Percentiles rank a stretch among this genome's conserved stretches.
phyloP scores from a whole-genome alignment of 2,888 invertebrate species.

The Thelaira solivaga region DNA sequence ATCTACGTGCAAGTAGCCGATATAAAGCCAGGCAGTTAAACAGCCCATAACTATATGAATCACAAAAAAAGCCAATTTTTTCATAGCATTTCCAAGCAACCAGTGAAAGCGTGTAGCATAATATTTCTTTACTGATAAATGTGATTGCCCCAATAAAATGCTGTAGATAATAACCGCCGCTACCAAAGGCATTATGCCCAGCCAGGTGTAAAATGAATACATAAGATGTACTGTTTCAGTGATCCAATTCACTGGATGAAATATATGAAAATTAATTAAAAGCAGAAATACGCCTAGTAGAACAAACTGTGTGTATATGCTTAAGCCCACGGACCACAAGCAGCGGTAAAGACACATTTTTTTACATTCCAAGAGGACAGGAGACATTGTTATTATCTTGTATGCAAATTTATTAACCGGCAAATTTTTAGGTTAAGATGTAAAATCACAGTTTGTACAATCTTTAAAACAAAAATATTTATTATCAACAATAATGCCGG shows the following conservation, averaged over 20 bases:
- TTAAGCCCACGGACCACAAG: conserved; percentile 79
- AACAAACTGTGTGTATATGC: conserved; percentile 79
- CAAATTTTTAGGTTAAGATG: conserved; percentile 17
- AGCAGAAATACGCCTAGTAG: conserved; percentile 79
- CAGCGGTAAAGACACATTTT: conserved; percentile 72
- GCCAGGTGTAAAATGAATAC: conserved; percentile 79
- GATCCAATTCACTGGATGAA: conserved; percentile 84
- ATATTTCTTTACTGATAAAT: conserved; percentile 81
- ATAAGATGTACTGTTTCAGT: conserved; percentile 80
- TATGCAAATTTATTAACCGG: not conserved
- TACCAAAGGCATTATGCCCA: conserved; percentile 82
- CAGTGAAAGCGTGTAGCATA: conserved; percentile 83
- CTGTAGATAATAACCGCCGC: conserved; percentile 84
- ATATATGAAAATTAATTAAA: conserved; percentile 80
- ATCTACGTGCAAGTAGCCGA: conserved; percentile 81
- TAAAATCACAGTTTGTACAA: not conserved
- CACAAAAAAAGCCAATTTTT: conserved; percentile 78
- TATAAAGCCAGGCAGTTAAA: conserved; percentile 83
- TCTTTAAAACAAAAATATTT: no score
- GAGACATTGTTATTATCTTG: conserved; percentile 25
- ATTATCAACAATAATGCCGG: no score
- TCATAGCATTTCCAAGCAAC: conserved; percentile 81
- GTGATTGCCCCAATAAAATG: conserved; percentile 84
- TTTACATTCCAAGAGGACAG: conserved; percentile 68
- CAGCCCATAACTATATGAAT: conserved; percentile 83